Percentiles rank a stretch among this genome's conserved stretches.
Conservation (phyloP, 2,888 invertebrate genomes). For the Diplolepis rosae region DNA sequence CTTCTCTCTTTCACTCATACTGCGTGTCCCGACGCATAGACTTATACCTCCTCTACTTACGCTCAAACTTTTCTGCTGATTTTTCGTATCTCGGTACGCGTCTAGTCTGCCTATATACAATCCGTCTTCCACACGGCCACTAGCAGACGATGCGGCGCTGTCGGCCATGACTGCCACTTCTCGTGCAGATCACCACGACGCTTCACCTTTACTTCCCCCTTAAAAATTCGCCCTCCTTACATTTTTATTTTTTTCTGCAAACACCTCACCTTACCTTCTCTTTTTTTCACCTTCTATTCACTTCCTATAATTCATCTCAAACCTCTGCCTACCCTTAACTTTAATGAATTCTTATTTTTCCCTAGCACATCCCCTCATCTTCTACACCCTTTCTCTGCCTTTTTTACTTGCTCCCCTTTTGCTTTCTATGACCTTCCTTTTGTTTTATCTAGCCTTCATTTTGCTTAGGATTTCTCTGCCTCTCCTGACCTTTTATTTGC, state of each 20-base stretch:
- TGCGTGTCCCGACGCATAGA: neutral
- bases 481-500: neutral
- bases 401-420: neutral
- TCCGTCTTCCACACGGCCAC: constrained; percentile 18
- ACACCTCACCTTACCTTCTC: neutral
- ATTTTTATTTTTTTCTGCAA: neutral
- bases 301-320: neutral
- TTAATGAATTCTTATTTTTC: neutral
- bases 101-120: constrained; percentile 12
- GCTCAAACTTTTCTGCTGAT: neutral
- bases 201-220: constrained; percentile 18
- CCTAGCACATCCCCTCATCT: neutral
- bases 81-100: no score
- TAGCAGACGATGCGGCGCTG: constrained; percentile 58
- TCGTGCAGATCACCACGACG: constrained; percentile 37
- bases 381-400: neutral
- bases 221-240: neutral
- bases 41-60: neutral
- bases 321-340: neutral
- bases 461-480: no score
- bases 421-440: neutral
- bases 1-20: constrained; percentile 12
- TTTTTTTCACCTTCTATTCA: neutral
- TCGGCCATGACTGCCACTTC: constrained; percentile 57
- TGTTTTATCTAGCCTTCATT: no score